Evolutionary conservation across 2,113 vertebrate genomes (phyloP), one percentile per base, ranked within the genome.

Genomic region (Desmodus rotundus): DNA sequence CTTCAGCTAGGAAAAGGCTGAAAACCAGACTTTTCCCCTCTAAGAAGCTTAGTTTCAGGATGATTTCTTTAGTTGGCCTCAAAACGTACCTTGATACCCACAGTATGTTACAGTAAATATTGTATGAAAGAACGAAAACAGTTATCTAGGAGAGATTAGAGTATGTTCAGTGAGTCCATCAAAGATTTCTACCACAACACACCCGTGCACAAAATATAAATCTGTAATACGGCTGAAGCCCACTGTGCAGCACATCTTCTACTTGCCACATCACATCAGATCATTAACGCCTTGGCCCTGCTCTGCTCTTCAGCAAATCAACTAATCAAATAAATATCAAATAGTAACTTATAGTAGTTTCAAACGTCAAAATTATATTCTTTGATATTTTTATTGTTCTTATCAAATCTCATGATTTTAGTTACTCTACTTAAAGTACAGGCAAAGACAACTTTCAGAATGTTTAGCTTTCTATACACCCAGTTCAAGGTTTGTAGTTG

Each of bases 1-100:
- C 33, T 24, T 68, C 36, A 54, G 26, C 43, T 65, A 38, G 28
- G 50, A 54, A 96, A 87, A 77, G 22, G 26, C n/a, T 93, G 31
- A 72, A 38, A 50, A 77, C 67, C 11, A 47, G 28, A 38, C 28
- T 54, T 83, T 47, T 36, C 15, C 4, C 68, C 36, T 43, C 20
- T 84, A 80, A 74, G 38, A 74, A 77, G 45, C 12, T 88, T 78
- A 95, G 17, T 92, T 94, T 95, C 74, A 87, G 38, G 19, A 63
- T 36, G 15, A 87, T 52, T 52, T 94, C 50, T 77, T 93, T 72
- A 88, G 36, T 82, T 90, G 15, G 54, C 84, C 43, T 92, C 80
- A 83, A 95, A 90, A 78, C 68, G 56, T 43, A 81, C 16, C 41
- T 70, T 90, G 54, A 31, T 36, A 73, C 43, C 41, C 47, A 61